Conservation (phyloP, 2,797 vertebrate genomes). For the Aphelocoma californica region DNA sequence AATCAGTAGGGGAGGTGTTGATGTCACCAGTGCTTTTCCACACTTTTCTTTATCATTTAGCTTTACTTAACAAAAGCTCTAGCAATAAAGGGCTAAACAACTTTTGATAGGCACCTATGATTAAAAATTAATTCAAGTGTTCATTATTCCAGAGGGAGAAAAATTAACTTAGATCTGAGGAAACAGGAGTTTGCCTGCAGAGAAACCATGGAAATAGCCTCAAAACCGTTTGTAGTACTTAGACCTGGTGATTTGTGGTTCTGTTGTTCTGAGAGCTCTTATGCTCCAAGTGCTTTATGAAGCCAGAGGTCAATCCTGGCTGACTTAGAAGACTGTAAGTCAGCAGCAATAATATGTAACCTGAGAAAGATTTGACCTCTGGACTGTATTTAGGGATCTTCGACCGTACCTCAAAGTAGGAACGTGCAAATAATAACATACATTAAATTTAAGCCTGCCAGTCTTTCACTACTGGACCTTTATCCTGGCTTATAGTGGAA, state of each 20-base stretch:
- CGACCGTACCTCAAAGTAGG: not conserved
- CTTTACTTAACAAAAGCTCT: not conserved
- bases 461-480: not conserved
- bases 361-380: slow-evolving; percentile 19
- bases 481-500: not conserved
- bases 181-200: not conserved
- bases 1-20: not conserved
- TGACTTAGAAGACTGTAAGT: not conserved
- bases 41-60: not conserved
- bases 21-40: not conserved
- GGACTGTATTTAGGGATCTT: not conserved
- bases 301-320: slow-evolving; percentile 10
- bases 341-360: slow-evolving; percentile 2
- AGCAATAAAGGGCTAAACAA: not conserved
- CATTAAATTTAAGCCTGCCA: not conserved
- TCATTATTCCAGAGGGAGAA: not conserved
- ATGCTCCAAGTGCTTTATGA: not conserved
- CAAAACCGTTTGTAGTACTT: not conserved
- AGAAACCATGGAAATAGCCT: not conserved
- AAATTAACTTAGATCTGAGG: not conserved
- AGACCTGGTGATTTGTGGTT: slow-evolving; percentile 26
- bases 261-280: not conserved
- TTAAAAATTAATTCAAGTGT: not conserved
- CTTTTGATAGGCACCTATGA: not conserved
- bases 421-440: not conserved